A percentile compares a stretch with the other conserved stretches of the same genome.
These are phyloP conservation scores for Tringa solitaria DNA, from an alignment of 2,113 vertebrate genomes.

Conservation along the genomic window DNA sequence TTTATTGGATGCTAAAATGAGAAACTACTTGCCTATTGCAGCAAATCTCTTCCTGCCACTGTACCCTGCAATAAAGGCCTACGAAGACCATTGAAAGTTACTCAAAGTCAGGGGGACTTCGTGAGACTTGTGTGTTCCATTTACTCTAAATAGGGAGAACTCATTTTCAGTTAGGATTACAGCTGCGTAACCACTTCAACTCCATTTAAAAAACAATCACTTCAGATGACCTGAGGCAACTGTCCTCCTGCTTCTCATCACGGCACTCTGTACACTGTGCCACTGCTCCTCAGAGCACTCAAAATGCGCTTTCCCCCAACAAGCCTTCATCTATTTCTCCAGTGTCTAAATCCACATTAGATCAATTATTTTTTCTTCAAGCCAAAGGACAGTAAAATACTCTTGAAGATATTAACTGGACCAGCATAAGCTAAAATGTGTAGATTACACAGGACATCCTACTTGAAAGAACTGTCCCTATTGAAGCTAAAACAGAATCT, in stretches of 20 bases:
- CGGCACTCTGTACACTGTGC: background rate
- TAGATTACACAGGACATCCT: background rate
- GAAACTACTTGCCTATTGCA: background rate
- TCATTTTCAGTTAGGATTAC: background rate
- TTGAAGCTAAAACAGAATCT: background rate
- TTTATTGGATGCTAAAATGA: background rate
- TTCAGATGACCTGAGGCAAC: background rate
- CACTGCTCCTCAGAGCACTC: background rate
- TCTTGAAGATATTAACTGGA: background rate
- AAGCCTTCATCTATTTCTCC: background rate
- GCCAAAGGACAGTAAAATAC: background rate
- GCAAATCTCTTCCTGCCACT: background rate
- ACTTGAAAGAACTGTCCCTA: background rate
- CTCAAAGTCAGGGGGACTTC: background rate
- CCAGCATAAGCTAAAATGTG: background rate
- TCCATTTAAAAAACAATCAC: background rate
- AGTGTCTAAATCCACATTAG: background rate
- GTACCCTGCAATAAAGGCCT: background rate
- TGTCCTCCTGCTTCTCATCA: background rate
- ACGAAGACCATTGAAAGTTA: background rate
- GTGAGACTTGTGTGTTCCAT: background rate
- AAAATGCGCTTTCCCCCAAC: background rate
- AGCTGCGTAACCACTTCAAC: background rate
- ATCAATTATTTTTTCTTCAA: background rate
- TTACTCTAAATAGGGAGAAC: background rate